Conservation (phyloP, 1,140 invertebrate genomes). For the Drosophila nebulosa region DNA sequence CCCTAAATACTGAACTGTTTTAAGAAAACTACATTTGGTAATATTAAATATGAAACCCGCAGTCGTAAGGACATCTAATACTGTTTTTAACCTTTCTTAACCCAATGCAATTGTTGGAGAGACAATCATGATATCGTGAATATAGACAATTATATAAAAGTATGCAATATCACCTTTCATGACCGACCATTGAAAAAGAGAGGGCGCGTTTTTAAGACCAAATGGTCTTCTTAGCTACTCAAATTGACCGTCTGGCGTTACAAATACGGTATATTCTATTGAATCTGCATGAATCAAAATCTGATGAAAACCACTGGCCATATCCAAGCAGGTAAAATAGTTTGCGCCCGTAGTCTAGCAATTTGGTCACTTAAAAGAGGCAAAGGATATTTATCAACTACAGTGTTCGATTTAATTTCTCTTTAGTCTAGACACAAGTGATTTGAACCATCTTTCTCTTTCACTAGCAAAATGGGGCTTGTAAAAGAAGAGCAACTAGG, state of each 20-base stretch:
- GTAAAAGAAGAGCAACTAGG: no score
- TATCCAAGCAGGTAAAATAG: slow-evolving; percentile 5
- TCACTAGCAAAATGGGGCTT: no score
- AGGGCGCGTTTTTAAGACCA: background rate
- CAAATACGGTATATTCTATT: background rate
- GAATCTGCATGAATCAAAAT: background rate
- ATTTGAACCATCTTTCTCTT: no score
- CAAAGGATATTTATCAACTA: no score
- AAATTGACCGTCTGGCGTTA: slow-evolving; percentile 3
- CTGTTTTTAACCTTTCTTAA: background rate
- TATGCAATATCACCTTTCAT: no score
- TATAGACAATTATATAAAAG: no score
- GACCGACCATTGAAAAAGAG: no score
- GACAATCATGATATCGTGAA: no score
- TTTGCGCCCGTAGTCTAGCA: no score
- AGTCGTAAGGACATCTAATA: background rate
- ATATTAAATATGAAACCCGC: background rate
- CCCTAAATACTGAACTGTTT: no score
- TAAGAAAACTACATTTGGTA: background rate
- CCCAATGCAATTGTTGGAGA: background rate
- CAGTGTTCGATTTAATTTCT: no score
- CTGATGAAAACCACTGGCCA: slow-evolving; percentile 3
- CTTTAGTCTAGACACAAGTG: no score
- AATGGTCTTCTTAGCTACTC: background rate
- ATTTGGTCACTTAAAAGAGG: background rate